Evolutionary conservation across 2,797 vertebrate genomes (phyloP).

Genomic region (Chiroxiphia lanceolata): DNA sequence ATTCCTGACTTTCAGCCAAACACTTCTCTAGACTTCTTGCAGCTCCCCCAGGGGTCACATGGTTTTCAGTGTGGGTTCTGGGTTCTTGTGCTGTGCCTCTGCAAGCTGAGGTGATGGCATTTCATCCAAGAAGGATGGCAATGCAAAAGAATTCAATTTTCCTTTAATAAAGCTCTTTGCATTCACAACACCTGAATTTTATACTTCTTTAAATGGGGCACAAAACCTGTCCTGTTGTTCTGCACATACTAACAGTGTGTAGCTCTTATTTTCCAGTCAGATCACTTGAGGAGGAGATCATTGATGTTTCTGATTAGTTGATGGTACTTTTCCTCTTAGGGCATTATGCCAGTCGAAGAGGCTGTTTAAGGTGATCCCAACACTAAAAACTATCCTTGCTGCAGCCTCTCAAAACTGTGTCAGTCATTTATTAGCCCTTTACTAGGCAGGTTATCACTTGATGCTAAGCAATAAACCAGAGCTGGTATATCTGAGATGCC

Average conservation of each 20-base stretch:
- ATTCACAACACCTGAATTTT: background rate
- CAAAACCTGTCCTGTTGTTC: background rate
- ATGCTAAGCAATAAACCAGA: background rate
- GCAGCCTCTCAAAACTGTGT: background rate
- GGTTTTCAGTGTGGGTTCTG: background rate
- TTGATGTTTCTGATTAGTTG: background rate
- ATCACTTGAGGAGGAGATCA: background rate
- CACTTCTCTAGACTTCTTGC: background rate
- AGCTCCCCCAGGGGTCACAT: background rate
- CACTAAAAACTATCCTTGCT: background rate
- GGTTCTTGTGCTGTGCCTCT: background rate
- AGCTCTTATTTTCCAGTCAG: background rate
- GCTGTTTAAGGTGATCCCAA: background rate
- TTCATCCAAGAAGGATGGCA: background rate
- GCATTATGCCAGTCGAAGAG: background rate
- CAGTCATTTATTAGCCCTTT: background rate
- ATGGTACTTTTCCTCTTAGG: background rate
- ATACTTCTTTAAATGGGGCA: background rate
- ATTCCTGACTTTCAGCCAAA: background rate
- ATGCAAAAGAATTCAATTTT: background rate
- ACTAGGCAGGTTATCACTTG: background rate
- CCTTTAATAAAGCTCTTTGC: background rate
- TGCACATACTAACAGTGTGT: fast-evolving
- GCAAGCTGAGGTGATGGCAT: background rate
- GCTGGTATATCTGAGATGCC: background rate